Conservation (phyloP, 2,797 vertebrate genomes). For the Falco rusticolus region DNA sequence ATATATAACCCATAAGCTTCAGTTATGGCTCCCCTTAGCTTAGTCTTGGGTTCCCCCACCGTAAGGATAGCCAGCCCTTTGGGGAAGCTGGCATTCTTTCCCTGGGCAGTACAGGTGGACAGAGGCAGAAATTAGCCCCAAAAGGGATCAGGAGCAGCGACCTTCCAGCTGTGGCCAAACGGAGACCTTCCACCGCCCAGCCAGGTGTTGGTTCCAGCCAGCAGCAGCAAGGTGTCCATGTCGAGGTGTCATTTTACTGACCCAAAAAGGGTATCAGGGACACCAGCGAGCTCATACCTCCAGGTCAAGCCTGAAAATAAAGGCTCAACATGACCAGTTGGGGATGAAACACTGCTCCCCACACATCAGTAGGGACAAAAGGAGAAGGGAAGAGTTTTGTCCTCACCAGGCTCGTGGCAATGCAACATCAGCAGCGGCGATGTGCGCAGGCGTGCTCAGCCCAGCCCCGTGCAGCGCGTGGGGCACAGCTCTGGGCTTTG, state of each 20-base stretch:
- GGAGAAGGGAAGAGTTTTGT: background rate
- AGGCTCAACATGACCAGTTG: background rate
- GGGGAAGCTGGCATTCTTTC: background rate
- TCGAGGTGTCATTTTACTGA: background rate
- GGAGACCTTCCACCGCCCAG: background rate
- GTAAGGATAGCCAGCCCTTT: background rate
- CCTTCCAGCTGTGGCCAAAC: background rate
- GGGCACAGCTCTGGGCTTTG: background rate
- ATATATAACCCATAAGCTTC: background rate
- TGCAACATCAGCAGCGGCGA: background rate
- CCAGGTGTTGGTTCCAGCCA: background rate
- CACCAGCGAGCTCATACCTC: accelerated
- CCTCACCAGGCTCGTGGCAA: accelerated
- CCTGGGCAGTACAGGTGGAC: background rate
- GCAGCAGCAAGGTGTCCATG: accelerated
- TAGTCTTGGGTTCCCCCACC: background rate
- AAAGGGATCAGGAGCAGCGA: background rate
- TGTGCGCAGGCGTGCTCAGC: accelerated
- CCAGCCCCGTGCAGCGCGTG: background rate
- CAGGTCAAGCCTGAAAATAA: background rate
- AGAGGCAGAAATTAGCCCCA: background rate
- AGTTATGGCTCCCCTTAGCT: background rate
- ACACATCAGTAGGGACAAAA: accelerated
- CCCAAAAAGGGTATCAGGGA: background rate
- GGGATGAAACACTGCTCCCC: background rate